These are phyloP conservation scores for Anguilla megastoma DNA, from an alignment of 2,797 vertebrate genomes.

Conservation along the genomic window DNA sequence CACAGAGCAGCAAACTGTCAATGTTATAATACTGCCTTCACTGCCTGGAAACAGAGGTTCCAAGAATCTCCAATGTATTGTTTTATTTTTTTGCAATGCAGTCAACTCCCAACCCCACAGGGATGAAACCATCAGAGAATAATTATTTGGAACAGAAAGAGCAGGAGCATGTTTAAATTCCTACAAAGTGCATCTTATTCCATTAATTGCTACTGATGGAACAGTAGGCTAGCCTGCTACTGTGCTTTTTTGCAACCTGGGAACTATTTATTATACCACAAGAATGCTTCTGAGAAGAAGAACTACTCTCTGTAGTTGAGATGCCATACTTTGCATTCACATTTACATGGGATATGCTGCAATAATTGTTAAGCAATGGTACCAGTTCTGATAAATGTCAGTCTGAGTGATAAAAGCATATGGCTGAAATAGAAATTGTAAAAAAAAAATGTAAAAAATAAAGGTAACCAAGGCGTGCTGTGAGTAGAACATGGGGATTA, in stretches of 20 bases:
- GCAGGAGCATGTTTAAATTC: slow-evolving; percentile 42
- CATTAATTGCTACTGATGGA: slow-evolving; percentile 47
- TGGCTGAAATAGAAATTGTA: neutral
- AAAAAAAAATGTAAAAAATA: too few relatives aligned
- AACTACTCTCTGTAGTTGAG: neutral
- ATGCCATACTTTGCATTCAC: neutral
- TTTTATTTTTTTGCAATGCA: neutral
- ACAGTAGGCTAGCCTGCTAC: slow-evolving; percentile 37
- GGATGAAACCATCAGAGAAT: slow-evolving; percentile 35
- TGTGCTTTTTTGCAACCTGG: slow-evolving; percentile 39
- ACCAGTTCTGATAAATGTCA: neutral
- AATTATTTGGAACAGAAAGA: slow-evolving; percentile 39
- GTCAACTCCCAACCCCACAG: slow-evolving; percentile 32
- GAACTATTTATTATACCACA: neutral
- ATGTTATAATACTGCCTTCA: slow-evolving; percentile 28
- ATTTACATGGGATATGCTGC: neutral
- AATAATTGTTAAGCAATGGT: neutral
- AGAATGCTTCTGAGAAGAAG: neutral
- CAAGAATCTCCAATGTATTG: slow-evolving; percentile 1
- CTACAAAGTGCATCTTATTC: slow-evolving; percentile 46
- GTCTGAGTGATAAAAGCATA: neutral
- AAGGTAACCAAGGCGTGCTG: neutral
- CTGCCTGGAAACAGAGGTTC: slow-evolving; percentile 11
- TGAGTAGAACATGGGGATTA: neutral
- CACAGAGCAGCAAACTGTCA: slow-evolving; percentile 23